A percentile compares a stretch with the other conserved stretches of the same genome.
phyloP scores from a whole-genome alignment of 92 coral and sea anemone species.

The Phenganax subtilis region DNA sequence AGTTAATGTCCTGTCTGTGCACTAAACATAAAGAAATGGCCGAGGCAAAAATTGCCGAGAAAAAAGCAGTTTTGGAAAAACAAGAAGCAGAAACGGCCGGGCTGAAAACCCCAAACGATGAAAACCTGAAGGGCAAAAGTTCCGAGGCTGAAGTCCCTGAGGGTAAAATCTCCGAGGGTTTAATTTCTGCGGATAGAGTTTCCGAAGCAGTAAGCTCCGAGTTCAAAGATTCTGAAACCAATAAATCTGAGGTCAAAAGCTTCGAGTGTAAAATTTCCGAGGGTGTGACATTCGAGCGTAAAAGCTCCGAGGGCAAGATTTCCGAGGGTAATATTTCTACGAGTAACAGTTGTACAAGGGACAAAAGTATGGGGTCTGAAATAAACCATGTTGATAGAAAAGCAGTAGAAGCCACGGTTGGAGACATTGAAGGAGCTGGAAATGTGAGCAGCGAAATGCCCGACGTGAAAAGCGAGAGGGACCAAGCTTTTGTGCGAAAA shows the following conservation, averaged over 20 bases:
- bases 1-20: conserved; percentile 4
- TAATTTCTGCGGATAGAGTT: background rate
- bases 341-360: background rate
- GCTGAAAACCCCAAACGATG: background rate
- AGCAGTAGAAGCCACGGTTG: background rate
- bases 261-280: background rate
- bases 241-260: background rate
- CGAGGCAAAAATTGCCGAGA: background rate
- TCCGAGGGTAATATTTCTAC: background rate
- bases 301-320: background rate
- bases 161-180: background rate
- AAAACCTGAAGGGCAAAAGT: conserved; percentile 6
- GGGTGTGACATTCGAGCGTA: background rate
- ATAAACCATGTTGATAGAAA: background rate
- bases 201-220: background rate
- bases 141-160: conserved; percentile 1
- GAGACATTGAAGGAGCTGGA: conserved; percentile 13
- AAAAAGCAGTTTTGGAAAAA: conserved; percentile 18
- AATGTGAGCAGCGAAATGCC: background rate
- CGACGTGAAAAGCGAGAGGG: conserved; percentile 23
- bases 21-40: conserved; percentile 6
- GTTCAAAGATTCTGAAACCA: background rate
- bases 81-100: background rate
- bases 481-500: background rate
- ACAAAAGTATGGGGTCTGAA: background rate